Evolutionary conservation across 2,113 vertebrate genomes (phyloP).

Genomic region (Suncus etruscus): DNA sequence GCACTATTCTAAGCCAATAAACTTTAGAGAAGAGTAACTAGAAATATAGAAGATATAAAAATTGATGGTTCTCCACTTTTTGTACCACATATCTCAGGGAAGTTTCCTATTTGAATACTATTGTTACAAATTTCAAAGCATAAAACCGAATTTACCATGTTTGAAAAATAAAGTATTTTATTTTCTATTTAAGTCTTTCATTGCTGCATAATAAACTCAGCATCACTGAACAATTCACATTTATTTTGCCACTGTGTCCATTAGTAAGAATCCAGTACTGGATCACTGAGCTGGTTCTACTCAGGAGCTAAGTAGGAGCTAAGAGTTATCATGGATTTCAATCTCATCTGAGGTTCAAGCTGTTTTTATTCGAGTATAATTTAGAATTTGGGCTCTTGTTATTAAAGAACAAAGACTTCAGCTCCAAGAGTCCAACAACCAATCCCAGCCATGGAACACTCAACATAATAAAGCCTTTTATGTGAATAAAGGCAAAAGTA

Average conservation of each 20-base stretch:
- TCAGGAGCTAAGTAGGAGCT: neutral
- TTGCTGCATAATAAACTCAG: neutral
- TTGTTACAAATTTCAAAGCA: neutral
- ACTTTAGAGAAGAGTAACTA: neutral
- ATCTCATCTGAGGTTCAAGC: neutral
- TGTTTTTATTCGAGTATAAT: too few relatives aligned
- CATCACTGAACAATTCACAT: neutral
- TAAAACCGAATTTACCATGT: neutral
- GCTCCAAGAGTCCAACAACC: neutral
- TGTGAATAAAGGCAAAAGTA: neutral
- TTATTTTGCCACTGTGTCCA: neutral
- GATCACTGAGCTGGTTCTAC: neutral
- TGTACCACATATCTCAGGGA: neutral
- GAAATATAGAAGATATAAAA: neutral
- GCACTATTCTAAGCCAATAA: neutral
- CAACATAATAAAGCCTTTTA: neutral
- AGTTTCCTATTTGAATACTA: neutral
- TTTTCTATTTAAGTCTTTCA: neutral
- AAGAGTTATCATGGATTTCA: too few relatives aligned
- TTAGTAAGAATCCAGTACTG: neutral
- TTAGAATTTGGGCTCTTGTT: too few relatives aligned
- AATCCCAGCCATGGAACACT: neutral
- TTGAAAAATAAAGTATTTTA: slow-evolving; percentile 7
- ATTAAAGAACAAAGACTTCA: neutral
- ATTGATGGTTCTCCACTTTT: neutral